phyloP scores from a whole-genome alignment of 1,140 invertebrate genomes.

The Drosophila insularis region DNA sequence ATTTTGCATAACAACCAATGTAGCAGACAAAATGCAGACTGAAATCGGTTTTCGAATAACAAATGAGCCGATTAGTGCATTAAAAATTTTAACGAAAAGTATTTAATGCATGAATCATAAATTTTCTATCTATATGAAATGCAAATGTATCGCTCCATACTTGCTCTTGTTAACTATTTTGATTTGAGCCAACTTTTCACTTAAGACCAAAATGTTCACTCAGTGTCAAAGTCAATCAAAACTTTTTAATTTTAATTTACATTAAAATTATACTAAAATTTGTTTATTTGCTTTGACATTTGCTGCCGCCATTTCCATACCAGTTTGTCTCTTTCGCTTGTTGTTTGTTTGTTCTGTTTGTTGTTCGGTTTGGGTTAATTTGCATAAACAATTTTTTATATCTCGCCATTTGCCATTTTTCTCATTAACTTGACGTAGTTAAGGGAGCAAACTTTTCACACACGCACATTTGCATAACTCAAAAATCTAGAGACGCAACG shows the following conservation, averaged over 20 bases:
- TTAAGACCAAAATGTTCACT: conserved; percentile 12
- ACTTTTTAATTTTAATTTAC: conserved; percentile 74
- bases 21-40: conserved; percentile 25
- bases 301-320: conserved; percentile 43
- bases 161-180: not conserved
- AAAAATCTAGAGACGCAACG: conserved; percentile 41
- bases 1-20: conserved; percentile 32
- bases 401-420: conserved; percentile 8
- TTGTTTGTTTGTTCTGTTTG: not conserved
- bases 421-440: conserved; percentile 11
- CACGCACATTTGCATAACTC: not conserved
- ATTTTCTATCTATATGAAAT: not conserved
- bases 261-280: conserved; percentile 59
- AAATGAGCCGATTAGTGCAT: conserved; percentile 30
- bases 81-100: not conserved
- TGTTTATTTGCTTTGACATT: conserved; percentile 44
- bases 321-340: conserved; percentile 25
- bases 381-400: conserved; percentile 12
- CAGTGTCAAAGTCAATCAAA: conserved; percentile 54
- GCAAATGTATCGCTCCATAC: not conserved
- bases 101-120: not conserved
- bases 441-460: conserved; percentile 34
- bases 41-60: conserved; percentile 28
- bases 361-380: conserved; percentile 7
- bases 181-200: conserved; percentile 12